Percentiles rank a stretch among this genome's conserved stretches.
These are phyloP conservation scores for Condylura cristata DNA, from an alignment of 2,113 vertebrate genomes.

Conservation along the genomic window DNA sequence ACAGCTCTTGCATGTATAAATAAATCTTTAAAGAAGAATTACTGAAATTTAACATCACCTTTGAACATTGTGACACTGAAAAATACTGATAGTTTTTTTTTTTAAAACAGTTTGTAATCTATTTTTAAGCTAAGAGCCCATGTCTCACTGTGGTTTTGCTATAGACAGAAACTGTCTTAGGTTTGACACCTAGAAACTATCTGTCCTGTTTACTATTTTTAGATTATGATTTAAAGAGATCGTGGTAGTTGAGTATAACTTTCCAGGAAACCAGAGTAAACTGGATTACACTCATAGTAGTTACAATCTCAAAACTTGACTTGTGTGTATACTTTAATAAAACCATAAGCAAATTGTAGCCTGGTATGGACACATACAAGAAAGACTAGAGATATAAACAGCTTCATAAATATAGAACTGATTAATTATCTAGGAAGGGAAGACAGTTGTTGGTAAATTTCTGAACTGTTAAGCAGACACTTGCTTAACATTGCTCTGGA, in stretches of 20 bases:
- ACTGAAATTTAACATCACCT: background rate
- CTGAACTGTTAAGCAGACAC: too few relatives aligned
- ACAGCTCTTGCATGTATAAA: too few relatives aligned
- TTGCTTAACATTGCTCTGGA: too few relatives aligned
- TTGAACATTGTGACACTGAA: background rate
- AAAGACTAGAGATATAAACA: background rate
- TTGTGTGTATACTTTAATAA: background rate
- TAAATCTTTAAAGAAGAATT: too few relatives aligned
- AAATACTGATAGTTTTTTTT: background rate
- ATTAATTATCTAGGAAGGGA: constrained; percentile 8
- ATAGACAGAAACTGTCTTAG: background rate
- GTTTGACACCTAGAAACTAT: background rate
- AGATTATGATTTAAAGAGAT: constrained; percentile 38
- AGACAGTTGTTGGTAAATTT: too few relatives aligned
- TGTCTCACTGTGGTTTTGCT: background rate
- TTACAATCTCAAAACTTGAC: background rate
- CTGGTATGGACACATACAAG: background rate
- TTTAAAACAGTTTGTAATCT: background rate
- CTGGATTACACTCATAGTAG: background rate
- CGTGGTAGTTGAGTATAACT: constrained; percentile 35
- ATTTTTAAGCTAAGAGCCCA: background rate
- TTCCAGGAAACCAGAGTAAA: background rate
- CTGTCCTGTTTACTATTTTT: constrained; percentile 26
- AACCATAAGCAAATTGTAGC: background rate
- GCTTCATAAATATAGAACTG: too few relatives aligned